These are phyloP conservation scores for Pseudorasbora parva DNA, from an alignment of 2,113 vertebrate genomes.

Conservation along the genomic window DNA sequence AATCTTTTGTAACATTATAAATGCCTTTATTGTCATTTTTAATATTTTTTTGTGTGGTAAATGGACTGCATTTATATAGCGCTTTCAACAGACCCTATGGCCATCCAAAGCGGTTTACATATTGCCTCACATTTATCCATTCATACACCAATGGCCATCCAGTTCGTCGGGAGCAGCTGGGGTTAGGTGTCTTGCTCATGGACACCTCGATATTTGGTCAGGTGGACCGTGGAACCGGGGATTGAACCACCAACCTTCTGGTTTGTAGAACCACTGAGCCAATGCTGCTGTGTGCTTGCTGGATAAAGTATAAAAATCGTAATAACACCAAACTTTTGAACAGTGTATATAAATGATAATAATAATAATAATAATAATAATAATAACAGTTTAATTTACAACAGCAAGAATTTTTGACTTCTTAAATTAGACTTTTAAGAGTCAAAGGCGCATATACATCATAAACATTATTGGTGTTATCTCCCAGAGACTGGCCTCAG, in stretches of 20 bases:
- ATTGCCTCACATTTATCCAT: no score
- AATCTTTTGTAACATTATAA: not conserved
- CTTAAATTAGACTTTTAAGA: not conserved
- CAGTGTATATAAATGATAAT: not conserved
- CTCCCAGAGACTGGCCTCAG: not conserved
- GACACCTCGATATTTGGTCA: no score
- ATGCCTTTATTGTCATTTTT: not conserved
- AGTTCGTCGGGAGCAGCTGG: no score
- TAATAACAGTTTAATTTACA: not conserved
- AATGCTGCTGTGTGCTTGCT: not conserved
- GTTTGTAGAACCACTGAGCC: no score
- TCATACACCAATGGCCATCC: no score
- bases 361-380: not conserved
- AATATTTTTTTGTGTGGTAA: no score
- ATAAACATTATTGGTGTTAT: not conserved
- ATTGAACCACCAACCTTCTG: no score
- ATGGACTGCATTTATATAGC: no score
- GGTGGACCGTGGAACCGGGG: no score
- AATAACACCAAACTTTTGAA: not conserved
- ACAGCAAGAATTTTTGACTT: not conserved
- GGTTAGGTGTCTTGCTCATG: no score
- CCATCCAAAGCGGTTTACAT: no score
- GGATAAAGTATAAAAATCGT: not conserved
- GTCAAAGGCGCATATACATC: not conserved
- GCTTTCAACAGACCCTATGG: no score